Percentiles rank a stretch among this genome's conserved stretches.
Evolutionary conservation across 2,888 invertebrate species (phyloP).

Genomic region (Oligia strigilis): DNA sequence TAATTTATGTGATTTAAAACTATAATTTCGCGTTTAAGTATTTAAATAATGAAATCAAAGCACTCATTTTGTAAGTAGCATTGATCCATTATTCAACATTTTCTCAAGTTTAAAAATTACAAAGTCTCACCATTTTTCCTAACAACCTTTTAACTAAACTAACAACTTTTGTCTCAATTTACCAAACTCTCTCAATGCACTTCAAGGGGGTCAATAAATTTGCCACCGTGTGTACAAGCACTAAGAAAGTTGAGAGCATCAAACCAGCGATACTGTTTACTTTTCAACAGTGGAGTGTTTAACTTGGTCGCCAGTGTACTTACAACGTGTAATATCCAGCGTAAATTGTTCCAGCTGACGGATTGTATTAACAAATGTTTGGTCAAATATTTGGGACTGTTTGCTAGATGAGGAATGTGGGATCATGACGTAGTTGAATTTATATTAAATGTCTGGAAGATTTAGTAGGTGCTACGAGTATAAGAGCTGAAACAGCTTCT

Average conservation of each 20-base stretch:
- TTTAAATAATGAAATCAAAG: not conserved
- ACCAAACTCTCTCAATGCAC: slow-evolving; percentile 21
- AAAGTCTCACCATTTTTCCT: not conserved
- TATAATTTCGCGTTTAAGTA: no score
- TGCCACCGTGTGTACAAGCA: slow-evolving; percentile 39
- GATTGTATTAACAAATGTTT: slow-evolving; percentile 17
- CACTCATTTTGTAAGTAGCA: not conserved
- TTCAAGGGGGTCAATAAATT: slow-evolving; percentile 40
- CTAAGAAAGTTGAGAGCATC: slow-evolving; percentile 40
- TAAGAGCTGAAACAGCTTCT: not conserved
- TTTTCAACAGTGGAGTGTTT: slow-evolving; percentile 44
- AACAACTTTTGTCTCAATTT: slow-evolving; percentile 21
- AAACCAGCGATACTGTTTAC: slow-evolving; percentile 49
- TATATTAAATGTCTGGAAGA: slow-evolving; percentile 15
- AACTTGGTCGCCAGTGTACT: slow-evolving; percentile 43
- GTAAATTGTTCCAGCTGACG: slow-evolving; percentile 16
- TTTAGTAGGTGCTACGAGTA: slow-evolving; percentile 4
- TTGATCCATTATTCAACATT: not conserved
- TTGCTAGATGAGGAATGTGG: not conserved
- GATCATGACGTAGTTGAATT: slow-evolving; percentile 6
- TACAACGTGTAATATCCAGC: slow-evolving; percentile 8
- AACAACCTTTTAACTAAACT: slow-evolving; percentile 22
- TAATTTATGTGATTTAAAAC: no score
- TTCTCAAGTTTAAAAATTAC: not conserved
- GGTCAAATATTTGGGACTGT: slow-evolving; percentile 29